Base-by-base conservation (phyloP, 2,888 invertebrate genomes). In the Mesorhabditis sp. region DNA sequence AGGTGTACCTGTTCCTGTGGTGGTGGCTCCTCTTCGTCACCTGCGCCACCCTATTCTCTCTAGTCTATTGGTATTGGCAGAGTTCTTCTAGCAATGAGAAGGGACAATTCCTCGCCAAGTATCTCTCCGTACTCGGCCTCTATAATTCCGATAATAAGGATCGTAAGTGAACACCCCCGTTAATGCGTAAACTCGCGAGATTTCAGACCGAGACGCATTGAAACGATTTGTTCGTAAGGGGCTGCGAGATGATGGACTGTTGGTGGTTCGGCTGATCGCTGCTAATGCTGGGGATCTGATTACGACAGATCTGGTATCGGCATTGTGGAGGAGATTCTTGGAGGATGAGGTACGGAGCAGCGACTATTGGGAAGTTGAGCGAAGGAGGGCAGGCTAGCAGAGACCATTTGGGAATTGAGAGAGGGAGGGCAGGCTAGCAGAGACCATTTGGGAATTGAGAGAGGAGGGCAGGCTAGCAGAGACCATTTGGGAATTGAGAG, bases 1-100 rank as follows among this genome's bases (percentile, higher is more conserved):
- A 80, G 80, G 85, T 84, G 7, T 85, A 82, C 75, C 75, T 85
- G 74, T 88, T 88, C 83, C 83, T 88, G 65, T 88, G 88, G 88
- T 88, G 88, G 83, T 89, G 88, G 88, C 84, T 88, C 68, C 85
- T 88, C 43, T 84, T 88, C 62, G 87, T 88, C 13, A 86, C 86
- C 62, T 77, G 86, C n/a, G 82, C 86, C 69, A 88, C 88, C 71
- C 77, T 85, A 65, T 80, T 85, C 75, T 87, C 86, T 78, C 86
- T 88, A 70, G 74, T 87, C 68, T 85, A 87, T 71, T 88, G 88
- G 88, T 28, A 10, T 10, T 69, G 13, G 28, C 67, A 44, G 42
- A 66, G 5, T 15, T 66, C 45, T 45, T 66, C 58, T 41, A 15
- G 41, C 43, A 62, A 28, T 5, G 43, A 15, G 66, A 72, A 62